Evolutionary conservation across 53 echinoderm and acorn worm genomes (phyloP), one percentile per base, ranked within the genome.

Genomic region (Temnopleurus reevesii): DNA sequence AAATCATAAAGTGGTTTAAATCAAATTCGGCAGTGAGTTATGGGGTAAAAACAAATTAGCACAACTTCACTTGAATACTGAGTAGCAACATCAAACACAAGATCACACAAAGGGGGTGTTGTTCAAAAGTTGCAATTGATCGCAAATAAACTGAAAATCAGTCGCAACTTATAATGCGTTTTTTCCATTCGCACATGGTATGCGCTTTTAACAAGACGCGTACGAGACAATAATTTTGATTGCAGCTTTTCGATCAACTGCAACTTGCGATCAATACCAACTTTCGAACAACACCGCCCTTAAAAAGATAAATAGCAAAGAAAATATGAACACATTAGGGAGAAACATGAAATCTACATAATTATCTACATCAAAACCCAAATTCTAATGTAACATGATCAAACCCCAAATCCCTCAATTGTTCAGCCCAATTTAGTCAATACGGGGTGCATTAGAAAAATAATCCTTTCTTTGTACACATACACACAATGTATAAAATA

Each of bases 391-490:
- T 19, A 71, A 41, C 71, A 71, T 41, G 71, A 71, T 71, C 41
- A 71, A 38, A 71, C 10, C 8, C 41, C 2, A 41, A 41, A 41
- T 9, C 0, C 4, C 13, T 61, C 61, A 12, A 30, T n/a, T n/a
- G 41, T 71, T 71, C 71, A 71, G 71, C 43, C 63, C 5, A 19
- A 65, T 4, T 27, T 51, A 31, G 13, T 15, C 60, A 60, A 7
- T 12, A 19, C 58, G 5, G 0, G 19, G 83, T 55, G 83, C 56
- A 60, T 59, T 85, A 85, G 60, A 85, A 85, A 85, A 85, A 85
- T 85, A 85, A 46, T 60, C 15, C 45, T 85, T 85, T 46, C 61
- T 85, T 60, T 85, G 5, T 85, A 85, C 85, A 85, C 25, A 19
- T 85, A 85, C 59, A 61, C 44, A 85, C 38, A 38, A 15, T 0